Base-by-base conservation (phyloP, 2,888 invertebrate species). In the Drosophila picticornis region DNA sequence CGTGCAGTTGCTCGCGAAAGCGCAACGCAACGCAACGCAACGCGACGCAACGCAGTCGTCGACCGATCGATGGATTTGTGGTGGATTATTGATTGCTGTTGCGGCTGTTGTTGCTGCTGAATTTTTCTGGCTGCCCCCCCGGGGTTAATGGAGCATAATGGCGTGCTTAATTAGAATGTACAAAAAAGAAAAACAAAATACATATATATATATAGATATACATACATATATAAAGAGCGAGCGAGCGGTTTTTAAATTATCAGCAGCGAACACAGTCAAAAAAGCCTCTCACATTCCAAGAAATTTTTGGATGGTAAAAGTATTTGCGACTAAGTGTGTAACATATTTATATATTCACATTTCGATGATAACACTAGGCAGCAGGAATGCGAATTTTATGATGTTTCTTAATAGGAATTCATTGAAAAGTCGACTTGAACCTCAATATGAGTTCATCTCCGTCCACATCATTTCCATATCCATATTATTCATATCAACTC, bases 121-220 rank as follows among this genome's bases (percentile, higher is more conserved):
- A 25, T 16, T 46, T 67, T 73, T 51, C 36, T 56, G 63, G 36
- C 34, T 64, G 66, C 55, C 66, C 71, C 72, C 84, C 86, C 56
- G 68, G 84, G 89, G 89, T 84, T 84, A 84, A 82, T 88, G 83
- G 88, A 84, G 80, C 88, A 90, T 80, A 88, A 84, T 88, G 85
- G 80, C 77, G 77, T 66, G 80, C 85, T 72, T 70, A 89, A 79
- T 81, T 87, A 74, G 71, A 84, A 76, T 80, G 61, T 81, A 69
- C 65, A n/a, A n/a, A 36, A 25, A 27, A 38, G 13, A 40, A 29
- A 64, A 66, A 65, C 36, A 66, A 58, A 72, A 19, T 3, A n/a
- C 16, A 40, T 19, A 38, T 38, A 38, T 34, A 34, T 38, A 38
- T 4, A 19, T 22, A 9, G 4, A 22, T n/a, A 43, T 43, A 13